These are phyloP conservation scores for Flexamia atlantica DNA, from an alignment of 2,888 invertebrate species.

Conservation along the genomic window DNA sequence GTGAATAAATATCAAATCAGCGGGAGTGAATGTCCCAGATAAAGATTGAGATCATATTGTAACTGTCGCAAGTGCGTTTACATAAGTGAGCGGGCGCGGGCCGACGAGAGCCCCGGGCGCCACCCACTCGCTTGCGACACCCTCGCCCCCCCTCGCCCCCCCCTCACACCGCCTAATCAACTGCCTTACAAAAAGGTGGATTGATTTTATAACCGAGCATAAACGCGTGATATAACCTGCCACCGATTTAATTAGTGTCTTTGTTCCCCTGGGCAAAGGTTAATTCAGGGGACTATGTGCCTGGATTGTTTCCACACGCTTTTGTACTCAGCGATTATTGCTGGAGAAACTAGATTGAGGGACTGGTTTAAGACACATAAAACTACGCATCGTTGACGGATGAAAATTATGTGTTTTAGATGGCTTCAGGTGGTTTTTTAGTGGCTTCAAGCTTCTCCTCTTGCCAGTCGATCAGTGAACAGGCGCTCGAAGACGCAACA, in stretches of 20 bases:
- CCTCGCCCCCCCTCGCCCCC: background rate
- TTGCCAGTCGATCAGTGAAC: too few species aligned
- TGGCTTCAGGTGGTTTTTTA: too few species aligned
- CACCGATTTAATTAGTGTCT: background rate
- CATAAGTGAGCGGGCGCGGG: conserved; percentile 10
- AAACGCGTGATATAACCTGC: background rate
- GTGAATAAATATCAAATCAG: background rate
- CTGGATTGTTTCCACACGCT: background rate
- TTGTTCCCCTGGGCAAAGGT: background rate
- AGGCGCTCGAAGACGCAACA: too few species aligned
- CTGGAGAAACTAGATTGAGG: too few species aligned
- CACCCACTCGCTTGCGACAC: background rate
- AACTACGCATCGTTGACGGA: too few species aligned
- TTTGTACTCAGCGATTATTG: too few species aligned
- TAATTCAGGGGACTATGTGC: background rate
- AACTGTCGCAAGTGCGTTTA: conserved; percentile 26
- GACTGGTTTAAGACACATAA: too few species aligned
- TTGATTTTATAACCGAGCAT: conserved; percentile 16
- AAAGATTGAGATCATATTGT: conserved; percentile 4
- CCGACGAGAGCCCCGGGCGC: background rate
- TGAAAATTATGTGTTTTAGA: too few species aligned
- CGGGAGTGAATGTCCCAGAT: background rate
- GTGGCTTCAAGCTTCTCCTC: too few species aligned
- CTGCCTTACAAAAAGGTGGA: conserved; percentile 10
- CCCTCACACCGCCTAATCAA: background rate